phyloP scores from a whole-genome alignment of 2,113 vertebrate species.

The cattle (Bos taurus) region DNA sequence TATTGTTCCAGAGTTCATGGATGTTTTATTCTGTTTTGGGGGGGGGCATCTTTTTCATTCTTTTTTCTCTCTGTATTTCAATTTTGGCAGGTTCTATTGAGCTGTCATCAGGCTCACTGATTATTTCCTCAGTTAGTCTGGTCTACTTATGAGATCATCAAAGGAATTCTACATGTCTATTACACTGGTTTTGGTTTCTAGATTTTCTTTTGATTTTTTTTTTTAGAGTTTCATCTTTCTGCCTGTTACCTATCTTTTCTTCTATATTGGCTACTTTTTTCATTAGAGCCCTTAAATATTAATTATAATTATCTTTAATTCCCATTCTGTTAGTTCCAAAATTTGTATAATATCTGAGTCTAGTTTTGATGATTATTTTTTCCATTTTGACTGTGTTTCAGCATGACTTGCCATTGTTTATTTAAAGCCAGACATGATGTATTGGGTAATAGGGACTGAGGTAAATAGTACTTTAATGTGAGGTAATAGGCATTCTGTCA shows the following conservation, averaged over 20 bases:
- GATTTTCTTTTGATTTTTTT: neutral
- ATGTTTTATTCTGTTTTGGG: neutral
- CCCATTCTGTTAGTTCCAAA: neutral
- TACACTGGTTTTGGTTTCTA: neutral
- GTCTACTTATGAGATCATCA: neutral
- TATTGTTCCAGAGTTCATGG: neutral
- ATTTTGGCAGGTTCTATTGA: neutral
- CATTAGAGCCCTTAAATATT: neutral
- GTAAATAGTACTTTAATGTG: neutral
- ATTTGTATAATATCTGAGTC: neutral
- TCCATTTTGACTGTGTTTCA: neutral
- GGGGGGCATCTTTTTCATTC: neutral
- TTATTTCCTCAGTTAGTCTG: neutral
- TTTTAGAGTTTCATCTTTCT: neutral
- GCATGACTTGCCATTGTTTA: neutral
- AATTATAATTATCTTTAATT: conserved; percentile 3
- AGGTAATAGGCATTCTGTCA: neutral
- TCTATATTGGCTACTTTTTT: neutral
- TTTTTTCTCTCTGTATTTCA: neutral
- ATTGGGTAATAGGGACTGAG: neutral
- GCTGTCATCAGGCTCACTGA: neutral
- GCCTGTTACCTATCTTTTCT: neutral
- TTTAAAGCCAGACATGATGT: neutral
- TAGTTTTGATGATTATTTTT: neutral
- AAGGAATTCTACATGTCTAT: neutral